Conservation (phyloP, 1,140 invertebrate genomes). For the Formica selysi region DNA sequence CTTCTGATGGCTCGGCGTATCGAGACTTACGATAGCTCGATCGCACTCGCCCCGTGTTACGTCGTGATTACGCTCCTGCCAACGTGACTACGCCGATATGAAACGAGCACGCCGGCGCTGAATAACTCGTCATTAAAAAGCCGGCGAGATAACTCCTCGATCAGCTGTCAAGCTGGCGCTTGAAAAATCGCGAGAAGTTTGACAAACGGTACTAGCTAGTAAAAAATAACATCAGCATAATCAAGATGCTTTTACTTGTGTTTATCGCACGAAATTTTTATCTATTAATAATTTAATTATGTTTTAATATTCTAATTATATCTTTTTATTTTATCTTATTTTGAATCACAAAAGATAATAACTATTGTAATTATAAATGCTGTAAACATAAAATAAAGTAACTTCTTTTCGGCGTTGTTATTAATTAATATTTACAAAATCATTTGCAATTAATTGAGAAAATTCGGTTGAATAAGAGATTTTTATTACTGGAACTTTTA, state of each 20-base stretch:
- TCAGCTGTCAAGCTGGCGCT: neutral
- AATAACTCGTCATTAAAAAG: conserved; percentile 47
- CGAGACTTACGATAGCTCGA: conserved; percentile 64
- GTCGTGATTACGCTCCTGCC: conserved; percentile 59
- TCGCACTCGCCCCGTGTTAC: conserved; percentile 55
- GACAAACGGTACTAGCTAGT: neutral
- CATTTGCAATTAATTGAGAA: neutral
- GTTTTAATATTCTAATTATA: too few species aligned
- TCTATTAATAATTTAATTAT: neutral
- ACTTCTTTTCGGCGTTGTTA: neutral
- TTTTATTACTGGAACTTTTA: neutral
- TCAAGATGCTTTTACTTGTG: neutral
- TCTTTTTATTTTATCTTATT: neutral
- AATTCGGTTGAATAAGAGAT: neutral
- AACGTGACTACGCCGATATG: conserved; percentile 33
- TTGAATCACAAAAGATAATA: neutral
- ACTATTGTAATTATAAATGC: neutral
- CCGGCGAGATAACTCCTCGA: conserved; percentile 27
- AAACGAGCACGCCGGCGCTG: conserved; percentile 16
- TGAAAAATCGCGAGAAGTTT: conserved; percentile 27
- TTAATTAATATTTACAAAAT: conserved; percentile 6
- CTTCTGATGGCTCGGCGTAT: conserved; percentile 56
- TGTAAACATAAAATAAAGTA: neutral
- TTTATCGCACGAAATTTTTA: neutral
- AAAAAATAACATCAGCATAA: neutral